Percentiles rank a stretch among this genome's conserved stretches.
Conservation (phyloP, 2,113 vertebrate species). For the Scopus umbretta region DNA sequence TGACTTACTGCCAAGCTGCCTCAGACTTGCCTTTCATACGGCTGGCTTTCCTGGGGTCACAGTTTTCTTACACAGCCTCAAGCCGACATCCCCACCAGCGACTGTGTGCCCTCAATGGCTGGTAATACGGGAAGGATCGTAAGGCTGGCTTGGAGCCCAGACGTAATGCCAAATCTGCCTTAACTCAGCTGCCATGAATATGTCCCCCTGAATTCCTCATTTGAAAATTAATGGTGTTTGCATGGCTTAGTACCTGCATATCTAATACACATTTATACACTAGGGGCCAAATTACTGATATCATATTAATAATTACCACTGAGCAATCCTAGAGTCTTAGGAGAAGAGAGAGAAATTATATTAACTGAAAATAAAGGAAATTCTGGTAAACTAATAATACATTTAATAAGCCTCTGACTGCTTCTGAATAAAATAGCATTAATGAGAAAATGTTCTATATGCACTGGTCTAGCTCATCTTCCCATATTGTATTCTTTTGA, state of each 20-base stretch:
- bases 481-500: neutral
- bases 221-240: constrained; percentile 4
- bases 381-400: neutral
- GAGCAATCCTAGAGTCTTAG: neutral
- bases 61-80: neutral
- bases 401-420: neutral
- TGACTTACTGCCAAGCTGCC: constrained; percentile 24
- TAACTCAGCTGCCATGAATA: neutral
- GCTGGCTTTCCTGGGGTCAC: neutral
- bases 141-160: constrained; percentile 1
- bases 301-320: neutral
- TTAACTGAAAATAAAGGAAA: neutral
- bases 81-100: neutral
- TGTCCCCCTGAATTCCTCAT: neutral
- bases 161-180: neutral
- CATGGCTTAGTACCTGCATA: neutral
- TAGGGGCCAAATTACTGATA: neutral
- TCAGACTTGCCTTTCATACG: neutral
- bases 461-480: neutral
- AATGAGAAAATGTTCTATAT: neutral
- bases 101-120: neutral
- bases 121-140: neutral
- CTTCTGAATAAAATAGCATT: neutral
- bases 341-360: neutral
- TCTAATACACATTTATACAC: neutral